Base-by-base conservation (phyloP, 23 tunicate genomes). In the Pegea sp. region DNA sequence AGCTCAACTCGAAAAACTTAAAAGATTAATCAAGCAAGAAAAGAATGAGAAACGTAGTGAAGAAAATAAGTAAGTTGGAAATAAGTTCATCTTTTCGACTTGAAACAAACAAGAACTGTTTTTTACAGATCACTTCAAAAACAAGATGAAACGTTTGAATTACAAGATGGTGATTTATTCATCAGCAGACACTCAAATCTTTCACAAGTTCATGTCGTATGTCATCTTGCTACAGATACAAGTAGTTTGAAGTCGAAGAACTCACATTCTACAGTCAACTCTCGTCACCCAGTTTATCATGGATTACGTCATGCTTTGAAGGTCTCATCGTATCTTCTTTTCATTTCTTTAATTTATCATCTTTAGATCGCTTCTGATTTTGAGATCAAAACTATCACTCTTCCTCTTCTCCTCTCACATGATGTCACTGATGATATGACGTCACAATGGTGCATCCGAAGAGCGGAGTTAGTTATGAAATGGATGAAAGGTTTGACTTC, bases 401-500 rank as follows among this genome's bases (percentile, higher is more conserved):
- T 91, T 29, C 99, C 99, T 1, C 44, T 91, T 22, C 69, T 91
- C 7, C 69, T 91, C 22, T 58, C 69, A 31, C 71, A 91, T 49
- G 76, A 74, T 28, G 31, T 91, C 16, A 62, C 70, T 3, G 99
- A 78, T 43, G 67, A 64, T 27, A 77, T 77, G 52, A 84, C 89
- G 1, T 77, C 67, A 58, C 77, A 77, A 43, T 91, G 99, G 99
- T 72, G 80, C 32, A 56, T 91, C 28, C 72, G 71, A 63, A 56
- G 99, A 19, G 99, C 99, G 4, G 99, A 91, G 43, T 64, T 91
- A 22, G 93, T 91, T 26, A 91, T 91, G 99, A 91, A 91, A 59
- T 91, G 99, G 59, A 64, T 79, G 28, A 91, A 91, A 90, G 98
- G 98, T 90, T 38, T 38, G 11, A 8, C 16, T 38, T 38, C 16